These are phyloP conservation scores for Nymphicus hollandicus DNA, from an alignment of 2,113 vertebrate genomes.

Conservation along the genomic window DNA sequence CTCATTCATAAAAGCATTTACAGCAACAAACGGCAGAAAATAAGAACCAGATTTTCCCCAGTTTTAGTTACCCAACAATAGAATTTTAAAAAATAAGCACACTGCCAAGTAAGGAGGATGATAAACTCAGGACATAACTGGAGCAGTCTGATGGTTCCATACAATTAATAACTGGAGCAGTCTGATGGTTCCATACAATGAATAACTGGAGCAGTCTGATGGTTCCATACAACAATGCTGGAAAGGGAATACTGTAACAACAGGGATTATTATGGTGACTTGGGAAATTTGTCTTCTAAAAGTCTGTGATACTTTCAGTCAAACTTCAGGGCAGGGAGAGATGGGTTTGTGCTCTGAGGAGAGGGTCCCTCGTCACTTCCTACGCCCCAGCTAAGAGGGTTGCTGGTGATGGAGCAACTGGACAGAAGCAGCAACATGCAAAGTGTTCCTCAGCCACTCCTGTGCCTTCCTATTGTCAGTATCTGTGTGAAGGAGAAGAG, in stretches of 20 bases:
- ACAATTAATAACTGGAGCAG: too few relatives aligned
- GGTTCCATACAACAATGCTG: not conserved
- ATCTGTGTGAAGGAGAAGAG: not conserved
- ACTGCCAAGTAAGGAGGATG: not conserved
- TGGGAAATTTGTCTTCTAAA: not conserved
- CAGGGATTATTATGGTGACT: not conserved
- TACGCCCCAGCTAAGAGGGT: not conserved
- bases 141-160: not conserved
- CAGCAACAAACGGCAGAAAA: not conserved
- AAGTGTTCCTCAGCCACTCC: not conserved
- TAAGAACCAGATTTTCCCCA: not conserved
- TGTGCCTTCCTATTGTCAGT: not conserved
- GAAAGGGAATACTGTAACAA: not conserved
- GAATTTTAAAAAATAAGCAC: not conserved
- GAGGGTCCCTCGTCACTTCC: not conserved
- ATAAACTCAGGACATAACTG: not conserved
- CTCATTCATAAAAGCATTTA: not conserved
- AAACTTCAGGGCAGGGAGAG: not conserved
- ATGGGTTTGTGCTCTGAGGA: not conserved
- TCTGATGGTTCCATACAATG: too few relatives aligned
- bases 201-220: too few relatives aligned
- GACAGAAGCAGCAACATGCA: not conserved
- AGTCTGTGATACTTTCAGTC: not conserved
- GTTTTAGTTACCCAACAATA: not conserved
- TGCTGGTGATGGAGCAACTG: not conserved